Evolutionary conservation across 1,140 invertebrate species (phyloP), one percentile per base, ranked within the genome.

Genomic region (Drosophila grimshawi): DNA sequence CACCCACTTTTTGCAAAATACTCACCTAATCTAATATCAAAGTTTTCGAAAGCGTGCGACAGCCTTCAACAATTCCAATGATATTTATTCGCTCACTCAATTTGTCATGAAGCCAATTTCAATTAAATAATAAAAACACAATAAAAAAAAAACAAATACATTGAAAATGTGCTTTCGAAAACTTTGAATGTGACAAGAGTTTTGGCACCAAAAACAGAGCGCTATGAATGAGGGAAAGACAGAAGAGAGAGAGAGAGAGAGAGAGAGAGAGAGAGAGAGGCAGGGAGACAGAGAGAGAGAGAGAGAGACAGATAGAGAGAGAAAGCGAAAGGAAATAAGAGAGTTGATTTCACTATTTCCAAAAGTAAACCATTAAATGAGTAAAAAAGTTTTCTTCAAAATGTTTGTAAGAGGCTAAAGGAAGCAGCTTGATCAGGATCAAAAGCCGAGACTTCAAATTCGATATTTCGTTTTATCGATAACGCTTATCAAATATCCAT

Each of bases 31-130:
- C 52, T 43, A 35, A 55, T 59, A 89, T 92, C 93, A 94, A 95
- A 95, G 94, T 95, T 95, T 95, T 95, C 94, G 95, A 95, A 95
- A 94, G 94, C 94, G 94, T 94, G 94, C 94, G 94, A 94, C 92
- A 93, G 92, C 93, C 93, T 92, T 83, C 86, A 92, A 91, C 86
- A 86, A 69, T 62, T 74, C 49, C 70, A 73, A 73, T 88, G 80
- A 82, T 88, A 92, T 91, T 85, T 63, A 66, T 78, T 65, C 63
- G 37, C 49, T 45, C 39, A 19, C 35, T 43, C 39, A 43, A 52
- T 56, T 37, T 45, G 27, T 33, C 6, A 30, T 29, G 39, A 55
- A 55, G 56, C 35, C 55, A 35, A 35, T 60, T 67, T 57, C 65
- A 53, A 52, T 37, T 49, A 19, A 19, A 19, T 19, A 19, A 19